A percentile compares a stretch with the other conserved stretches of the same genome.
Evolutionary conservation across 2,888 invertebrate species (phyloP).

Genomic region (Subacronicta megacephala): DNA sequence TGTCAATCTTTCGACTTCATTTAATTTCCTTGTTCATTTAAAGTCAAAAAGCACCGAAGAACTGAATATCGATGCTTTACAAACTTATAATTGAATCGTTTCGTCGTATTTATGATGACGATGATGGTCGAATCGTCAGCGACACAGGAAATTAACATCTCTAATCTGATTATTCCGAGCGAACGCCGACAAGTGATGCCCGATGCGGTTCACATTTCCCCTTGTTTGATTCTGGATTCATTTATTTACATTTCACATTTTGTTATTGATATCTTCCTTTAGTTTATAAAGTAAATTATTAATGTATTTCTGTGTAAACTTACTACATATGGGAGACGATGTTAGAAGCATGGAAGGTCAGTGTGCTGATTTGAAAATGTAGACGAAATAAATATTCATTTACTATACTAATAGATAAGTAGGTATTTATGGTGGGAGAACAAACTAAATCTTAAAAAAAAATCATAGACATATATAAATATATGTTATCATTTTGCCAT

Average conservation of each 20-base stretch:
- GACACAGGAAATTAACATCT: constrained; percentile 81
- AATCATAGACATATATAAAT: too few species aligned
- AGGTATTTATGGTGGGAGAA: too few species aligned
- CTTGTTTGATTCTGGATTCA: constrained; percentile 35
- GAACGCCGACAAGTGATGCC: constrained; percentile 70
- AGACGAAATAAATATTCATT: too few species aligned
- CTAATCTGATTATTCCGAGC: constrained; percentile 82
- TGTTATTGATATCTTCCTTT: constrained; percentile 50
- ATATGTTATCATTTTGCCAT: too few species aligned
- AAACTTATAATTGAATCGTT: constrained; percentile 62
- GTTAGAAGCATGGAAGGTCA: constrained; percentile 15
- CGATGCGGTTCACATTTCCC: constrained; percentile 34
- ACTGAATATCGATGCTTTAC: constrained; percentile 16
- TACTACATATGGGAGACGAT: constrained; percentile 15
- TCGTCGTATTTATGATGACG: constrained; percentile 52
- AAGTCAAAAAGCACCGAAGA: constrained; percentile 14
- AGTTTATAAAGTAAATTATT: constrained; percentile 24
- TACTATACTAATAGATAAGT: too few species aligned
- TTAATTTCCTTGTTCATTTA: constrained; percentile 37
- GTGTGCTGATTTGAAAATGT: constrained; percentile 1
- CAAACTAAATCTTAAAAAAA: too few species aligned
- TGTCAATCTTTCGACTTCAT: constrained; percentile 27
- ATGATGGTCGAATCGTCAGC: constrained; percentile 68
- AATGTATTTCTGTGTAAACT: constrained; percentile 28
- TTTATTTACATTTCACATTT: constrained; percentile 48